Evolutionary conservation across 2,113 vertebrate species (phyloP).

Genomic region (Typhlomys cinereus): DNA sequence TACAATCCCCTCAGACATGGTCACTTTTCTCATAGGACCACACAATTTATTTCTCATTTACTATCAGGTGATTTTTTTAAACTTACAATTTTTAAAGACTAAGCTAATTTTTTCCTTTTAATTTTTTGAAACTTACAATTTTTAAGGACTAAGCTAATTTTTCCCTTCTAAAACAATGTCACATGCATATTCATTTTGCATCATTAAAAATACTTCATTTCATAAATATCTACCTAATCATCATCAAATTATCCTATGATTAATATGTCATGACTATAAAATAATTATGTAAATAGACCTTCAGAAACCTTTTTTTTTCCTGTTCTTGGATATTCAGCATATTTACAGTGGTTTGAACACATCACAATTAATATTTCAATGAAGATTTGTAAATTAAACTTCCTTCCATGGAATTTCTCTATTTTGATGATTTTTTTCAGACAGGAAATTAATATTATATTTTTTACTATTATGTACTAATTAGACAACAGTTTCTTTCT

Average conservation of each 20-base stretch:
- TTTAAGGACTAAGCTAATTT: background rate
- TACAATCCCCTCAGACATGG: background rate
- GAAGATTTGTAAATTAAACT: conserved; percentile 39
- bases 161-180: background rate
- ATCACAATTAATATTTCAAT: conserved; percentile 3
- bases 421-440: background rate
- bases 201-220: conserved; percentile 24
- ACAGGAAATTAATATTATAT: background rate
- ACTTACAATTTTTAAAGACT: too few species aligned
- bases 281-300: background rate
- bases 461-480: background rate
- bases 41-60: background rate
- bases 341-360: background rate
- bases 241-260: background rate
- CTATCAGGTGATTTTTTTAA: background rate
- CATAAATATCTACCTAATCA: conserved; percentile 27
- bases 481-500: background rate
- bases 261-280: conserved; percentile 31
- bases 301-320: background rate
- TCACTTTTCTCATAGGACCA: background rate
- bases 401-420: conserved; percentile 1
- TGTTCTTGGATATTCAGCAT: conserved; percentile 7
- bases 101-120: too few species aligned
- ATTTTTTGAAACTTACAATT: background rate
- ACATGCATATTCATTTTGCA: background rate